Evolutionary conservation across 2,113 vertebrate species (phyloP).

Genomic region (Sakesphorus luctuosus): DNA sequence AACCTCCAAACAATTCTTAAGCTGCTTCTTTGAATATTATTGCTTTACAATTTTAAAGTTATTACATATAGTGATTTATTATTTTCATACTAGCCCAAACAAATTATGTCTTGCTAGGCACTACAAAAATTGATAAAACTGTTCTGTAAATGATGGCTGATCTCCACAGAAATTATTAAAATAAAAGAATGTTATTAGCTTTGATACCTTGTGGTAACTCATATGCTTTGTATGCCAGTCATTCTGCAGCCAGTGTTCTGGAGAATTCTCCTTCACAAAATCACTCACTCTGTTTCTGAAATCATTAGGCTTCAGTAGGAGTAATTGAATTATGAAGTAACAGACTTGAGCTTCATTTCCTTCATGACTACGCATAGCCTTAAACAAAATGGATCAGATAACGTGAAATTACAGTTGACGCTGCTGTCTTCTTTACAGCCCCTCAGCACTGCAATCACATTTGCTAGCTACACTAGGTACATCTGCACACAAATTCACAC

Average conservation of each 20-base stretch:
- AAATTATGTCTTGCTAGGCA: neutral
- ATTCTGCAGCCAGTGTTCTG: slow-evolving; percentile 98
- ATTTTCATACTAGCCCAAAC: neutral
- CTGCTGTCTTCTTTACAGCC: neutral
- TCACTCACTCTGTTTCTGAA: slow-evolving; percentile 97
- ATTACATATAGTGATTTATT: neutral
- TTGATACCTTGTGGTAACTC: slow-evolving; percentile 94
- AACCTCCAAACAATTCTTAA: neutral
- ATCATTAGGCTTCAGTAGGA: slow-evolving; percentile 96
- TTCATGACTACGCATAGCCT: slow-evolving; percentile 99
- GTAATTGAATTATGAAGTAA: slow-evolving; percentile 98
- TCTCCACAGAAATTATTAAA: neutral
- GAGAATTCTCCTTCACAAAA: slow-evolving; percentile 98
- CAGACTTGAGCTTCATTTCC: slow-evolving; percentile 99
- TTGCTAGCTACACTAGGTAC: neutral
- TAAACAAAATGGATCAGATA: neutral
- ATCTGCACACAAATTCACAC: neutral
- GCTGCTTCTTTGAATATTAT: neutral
- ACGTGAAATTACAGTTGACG: neutral
- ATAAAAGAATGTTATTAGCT: neutral
- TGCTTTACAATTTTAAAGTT: neutral
- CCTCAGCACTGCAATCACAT: neutral
- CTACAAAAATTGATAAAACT: neutral
- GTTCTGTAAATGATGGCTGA: neutral
- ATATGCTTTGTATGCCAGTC: slow-evolving; percentile 99